These are phyloP conservation scores for Drosophila suzukii DNA, from an alignment of 1,140 invertebrate genomes.

Conservation along the genomic window DNA sequence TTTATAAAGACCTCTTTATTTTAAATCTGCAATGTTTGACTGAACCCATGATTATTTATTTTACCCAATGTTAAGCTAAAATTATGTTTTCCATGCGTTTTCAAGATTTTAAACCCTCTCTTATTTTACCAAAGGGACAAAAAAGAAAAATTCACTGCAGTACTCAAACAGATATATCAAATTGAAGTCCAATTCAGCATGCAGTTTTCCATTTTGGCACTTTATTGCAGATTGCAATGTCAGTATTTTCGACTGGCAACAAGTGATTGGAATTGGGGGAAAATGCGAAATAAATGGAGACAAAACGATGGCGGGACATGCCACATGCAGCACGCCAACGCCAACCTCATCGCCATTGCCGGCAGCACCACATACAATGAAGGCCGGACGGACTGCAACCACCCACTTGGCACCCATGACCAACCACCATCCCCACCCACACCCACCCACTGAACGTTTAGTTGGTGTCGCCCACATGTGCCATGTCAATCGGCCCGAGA, in stretches of 20 bases:
- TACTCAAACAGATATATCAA: background rate
- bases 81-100: too few relatives aligned
- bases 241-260: constrained; percentile 46
- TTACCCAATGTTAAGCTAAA: too few relatives aligned
- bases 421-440: background rate
- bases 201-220: constrained; percentile 1
- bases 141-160: background rate
- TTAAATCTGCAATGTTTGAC: too few relatives aligned
- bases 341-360: background rate
- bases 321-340: constrained; percentile 42
- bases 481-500: constrained; percentile 42
- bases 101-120: too few relatives aligned
- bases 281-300: constrained; percentile 45
- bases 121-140: too few relatives aligned
- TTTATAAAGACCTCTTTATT: too few relatives aligned
- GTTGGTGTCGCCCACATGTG: constrained; percentile 52
- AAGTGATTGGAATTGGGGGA: constrained; percentile 48
- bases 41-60: too few relatives aligned
- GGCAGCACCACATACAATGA: constrained; percentile 12
- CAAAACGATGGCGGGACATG: constrained; percentile 53
- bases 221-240: constrained; percentile 8
- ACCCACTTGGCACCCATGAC: background rate
- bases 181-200: background rate
- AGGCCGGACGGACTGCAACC: constrained; percentile 26
- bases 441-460: constrained; percentile 38